Base-by-base conservation (phyloP, 2,888 invertebrate species). In the Aleiodes leptofemur region DNA sequence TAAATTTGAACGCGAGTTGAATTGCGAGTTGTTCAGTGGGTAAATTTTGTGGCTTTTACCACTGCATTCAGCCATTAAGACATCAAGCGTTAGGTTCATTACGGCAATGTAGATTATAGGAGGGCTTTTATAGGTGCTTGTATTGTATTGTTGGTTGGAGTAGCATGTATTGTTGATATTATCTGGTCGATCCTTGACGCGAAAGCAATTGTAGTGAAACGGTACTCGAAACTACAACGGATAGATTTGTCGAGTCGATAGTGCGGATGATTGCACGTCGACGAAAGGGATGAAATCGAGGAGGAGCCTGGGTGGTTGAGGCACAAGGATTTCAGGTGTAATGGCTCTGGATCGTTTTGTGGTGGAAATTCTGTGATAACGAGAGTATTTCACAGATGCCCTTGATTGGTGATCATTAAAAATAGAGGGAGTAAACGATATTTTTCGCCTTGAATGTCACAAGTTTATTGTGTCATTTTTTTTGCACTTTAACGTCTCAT, bases 181-280 rank as follows among this genome's bases (percentile, higher is more conserved):
- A 68, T 51, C 53, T 69, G 69, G 68, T 50, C 66, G 66, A 73
- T 64, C 64, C 64, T 64, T 64, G 68, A 55, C 43, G 53, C 55
- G 31, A 69, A 73, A 50, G 48, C 57, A 68, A 69, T 69, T 73
- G 73, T 57, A 64, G 50, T 23, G 73, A 73, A 34, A 50, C 68
- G 48, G 57, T 57, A 73, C 73, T 73, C 38, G 68, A 69, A 68
- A 73, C 53, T 59, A 61, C 59, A 50, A 51, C 34, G 68, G 68
- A 31, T 73, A 68, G 43, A 43, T 43, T 43, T 8, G 11, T 69
- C 43, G 73, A 57, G 14, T 16, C 73, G 73, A 73, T 73, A 73
- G 73, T 57, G 68, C 50, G 56, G 64, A 68, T 73, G 73, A 73
- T 73, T 73, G 68, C 69, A 73, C 57, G 29, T 48, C 73, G 68